Percentiles rank a stretch among this genome's conserved stretches.
Evolutionary conservation across 1,140 invertebrate genomes (phyloP).

Genomic region (Argopecten irradians): DNA sequence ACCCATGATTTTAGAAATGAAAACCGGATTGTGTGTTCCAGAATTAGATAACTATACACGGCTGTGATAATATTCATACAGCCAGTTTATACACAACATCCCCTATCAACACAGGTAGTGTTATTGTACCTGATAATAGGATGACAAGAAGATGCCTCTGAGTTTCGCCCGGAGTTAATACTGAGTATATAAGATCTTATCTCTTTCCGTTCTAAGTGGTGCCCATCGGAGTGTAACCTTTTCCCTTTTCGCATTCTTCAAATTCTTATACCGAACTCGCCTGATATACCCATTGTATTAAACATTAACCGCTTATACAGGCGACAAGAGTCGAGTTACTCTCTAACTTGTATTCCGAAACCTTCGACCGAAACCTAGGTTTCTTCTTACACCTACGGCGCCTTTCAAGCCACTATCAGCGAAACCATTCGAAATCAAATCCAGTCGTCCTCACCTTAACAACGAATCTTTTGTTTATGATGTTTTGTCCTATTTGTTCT

Average conservation of each 20-base stretch:
- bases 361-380: not conserved
- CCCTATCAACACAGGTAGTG: not conserved
- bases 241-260: not conserved
- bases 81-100: not conserved
- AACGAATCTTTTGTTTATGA: not conserved
- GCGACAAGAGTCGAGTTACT: not conserved
- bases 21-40: not conserved
- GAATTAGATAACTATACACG: not conserved
- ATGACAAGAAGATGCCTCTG: not conserved
- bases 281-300: not conserved
- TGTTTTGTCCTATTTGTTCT: constrained; percentile 14
- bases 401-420: not conserved
- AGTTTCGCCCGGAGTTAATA: not conserved
- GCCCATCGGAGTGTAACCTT: not conserved
- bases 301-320: not conserved
- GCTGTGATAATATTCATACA: not conserved
- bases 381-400: not conserved
- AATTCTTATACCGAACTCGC: not conserved
- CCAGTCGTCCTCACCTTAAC: not conserved
- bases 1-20: not conserved
- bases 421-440: not conserved
- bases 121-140: not conserved
- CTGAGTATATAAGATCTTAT: not conserved
- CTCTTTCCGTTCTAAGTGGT: not conserved
- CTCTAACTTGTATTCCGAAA: not conserved